Evolutionary conservation across 2,888 invertebrate species (phyloP).

Genomic region (Pasiphila rectangulata): DNA sequence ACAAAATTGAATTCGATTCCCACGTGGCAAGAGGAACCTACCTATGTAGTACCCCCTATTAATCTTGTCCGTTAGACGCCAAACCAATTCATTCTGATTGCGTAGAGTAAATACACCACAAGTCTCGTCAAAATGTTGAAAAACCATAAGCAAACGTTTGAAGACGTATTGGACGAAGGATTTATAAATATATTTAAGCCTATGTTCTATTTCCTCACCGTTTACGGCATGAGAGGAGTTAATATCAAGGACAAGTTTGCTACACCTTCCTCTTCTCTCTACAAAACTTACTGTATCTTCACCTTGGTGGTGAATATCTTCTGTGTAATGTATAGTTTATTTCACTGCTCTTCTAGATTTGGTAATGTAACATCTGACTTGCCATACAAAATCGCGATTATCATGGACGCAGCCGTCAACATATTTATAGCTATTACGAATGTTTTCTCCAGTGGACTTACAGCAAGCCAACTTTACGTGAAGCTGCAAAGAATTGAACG

Average conservation of each 20-base stretch:
- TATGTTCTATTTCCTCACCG: constrained; percentile 40
- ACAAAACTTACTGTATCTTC: constrained; percentile 41
- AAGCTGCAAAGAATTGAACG: constrained; percentile 60
- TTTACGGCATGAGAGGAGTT: constrained; percentile 51
- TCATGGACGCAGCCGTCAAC: constrained; percentile 38
- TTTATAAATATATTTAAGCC: constrained; percentile 50
- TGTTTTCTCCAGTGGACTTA: constrained; percentile 32
- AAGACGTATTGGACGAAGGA: constrained; percentile 54
- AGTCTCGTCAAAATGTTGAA: constrained; percentile 19
- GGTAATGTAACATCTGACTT: constrained; percentile 35
- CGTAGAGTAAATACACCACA: neutral
- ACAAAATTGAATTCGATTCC: constrained; percentile 2
- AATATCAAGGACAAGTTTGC: constrained; percentile 50
- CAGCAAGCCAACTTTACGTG: constrained; percentile 49
- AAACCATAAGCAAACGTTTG: constrained; percentile 24
- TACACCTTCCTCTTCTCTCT: constrained; percentile 42
- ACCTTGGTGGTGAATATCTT: constrained; percentile 37
- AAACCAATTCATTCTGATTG: neutral
- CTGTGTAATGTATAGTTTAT: constrained; percentile 21
- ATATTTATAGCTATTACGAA: constrained; percentile 40
- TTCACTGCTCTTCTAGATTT: constrained; percentile 33
- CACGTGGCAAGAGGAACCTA: constrained; percentile 4
- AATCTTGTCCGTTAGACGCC: neutral
- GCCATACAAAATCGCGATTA: constrained; percentile 41
- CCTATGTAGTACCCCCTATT: neutral